Conservation (phyloP, 2,113 vertebrate species). For the Microcebus ravelobensis region DNA sequence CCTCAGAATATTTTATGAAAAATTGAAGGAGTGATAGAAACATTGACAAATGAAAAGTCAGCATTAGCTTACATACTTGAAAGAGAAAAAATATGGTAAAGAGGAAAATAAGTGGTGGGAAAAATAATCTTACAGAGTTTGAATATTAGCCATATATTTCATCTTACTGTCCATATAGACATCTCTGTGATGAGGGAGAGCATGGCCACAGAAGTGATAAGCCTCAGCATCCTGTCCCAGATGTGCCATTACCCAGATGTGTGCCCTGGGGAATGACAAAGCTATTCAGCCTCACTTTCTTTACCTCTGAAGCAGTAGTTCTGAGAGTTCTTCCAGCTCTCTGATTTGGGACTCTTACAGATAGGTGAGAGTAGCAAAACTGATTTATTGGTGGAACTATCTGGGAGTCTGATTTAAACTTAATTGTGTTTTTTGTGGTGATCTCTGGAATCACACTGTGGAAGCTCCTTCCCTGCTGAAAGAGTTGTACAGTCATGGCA, state of each 20-base stretch:
- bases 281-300: neutral
- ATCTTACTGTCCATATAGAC: neutral
- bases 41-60: neutral
- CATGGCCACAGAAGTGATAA: neutral
- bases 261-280: neutral
- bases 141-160: neutral
- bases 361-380: neutral
- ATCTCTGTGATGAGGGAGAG: neutral
- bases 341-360: neutral
- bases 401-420: neutral
- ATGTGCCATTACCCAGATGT: neutral
- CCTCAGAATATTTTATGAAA: neutral
- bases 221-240: neutral
- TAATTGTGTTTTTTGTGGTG: neutral
- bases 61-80: neutral
- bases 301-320: neutral
- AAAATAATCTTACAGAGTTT: neutral
- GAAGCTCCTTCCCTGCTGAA: neutral
- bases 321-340: neutral
- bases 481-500: neutral
- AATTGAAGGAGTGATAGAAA: neutral
- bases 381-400: neutral
- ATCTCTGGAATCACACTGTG: neutral
- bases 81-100: neutral
- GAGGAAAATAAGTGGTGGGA: neutral